Conservation (phyloP, 2,888 invertebrate species). For the Lasioglossum pauxillum region DNA sequence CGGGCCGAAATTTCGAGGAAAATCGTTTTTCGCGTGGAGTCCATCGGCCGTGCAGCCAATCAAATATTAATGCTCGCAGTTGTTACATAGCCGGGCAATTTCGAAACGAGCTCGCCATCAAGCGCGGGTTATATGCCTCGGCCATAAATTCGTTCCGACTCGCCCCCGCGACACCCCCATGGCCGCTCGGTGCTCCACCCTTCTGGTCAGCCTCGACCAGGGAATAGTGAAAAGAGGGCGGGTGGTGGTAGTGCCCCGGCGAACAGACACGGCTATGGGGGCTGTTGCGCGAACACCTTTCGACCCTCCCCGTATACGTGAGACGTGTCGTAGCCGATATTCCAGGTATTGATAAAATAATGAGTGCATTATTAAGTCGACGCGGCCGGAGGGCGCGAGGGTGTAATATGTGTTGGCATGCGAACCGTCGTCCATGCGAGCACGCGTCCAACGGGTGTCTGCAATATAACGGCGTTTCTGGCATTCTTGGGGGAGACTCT, state of each 20-base stretch:
- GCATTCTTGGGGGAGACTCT: conserved; percentile 35
- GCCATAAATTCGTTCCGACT: conserved; percentile 73
- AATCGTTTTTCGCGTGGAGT: conserved; percentile 43
- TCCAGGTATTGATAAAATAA: conserved; percentile 81
- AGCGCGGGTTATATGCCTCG: conserved; percentile 71
- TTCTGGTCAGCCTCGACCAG: conserved; percentile 35
- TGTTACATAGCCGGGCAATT: conserved; percentile 71
- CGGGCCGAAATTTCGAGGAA: conserved; percentile 31
- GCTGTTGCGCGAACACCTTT: conserved; percentile 51
- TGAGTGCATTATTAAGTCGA: conserved; percentile 80
- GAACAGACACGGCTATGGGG: conserved; percentile 21
- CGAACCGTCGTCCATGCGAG: conserved; percentile 64
- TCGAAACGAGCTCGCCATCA: conserved; percentile 69
- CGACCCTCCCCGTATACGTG: conserved; percentile 47
- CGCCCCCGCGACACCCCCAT: conserved; percentile 38
- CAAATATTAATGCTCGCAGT: conserved; percentile 74
- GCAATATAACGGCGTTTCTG: conserved; percentile 53
- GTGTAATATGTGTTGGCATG: conserved; percentile 79
- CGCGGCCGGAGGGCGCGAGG: conserved; percentile 53
- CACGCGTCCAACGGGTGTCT: conserved; percentile 55
- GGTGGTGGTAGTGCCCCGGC: conserved; percentile 12
- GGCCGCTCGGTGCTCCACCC: conserved; percentile 14
- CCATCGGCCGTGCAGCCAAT: conserved; percentile 59
- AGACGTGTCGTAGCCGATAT: conserved; percentile 71
- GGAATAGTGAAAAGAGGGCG: conserved; percentile 56